Conservation (phyloP, 1,140 invertebrate species). For the Diploscapter pachys region DNA sequence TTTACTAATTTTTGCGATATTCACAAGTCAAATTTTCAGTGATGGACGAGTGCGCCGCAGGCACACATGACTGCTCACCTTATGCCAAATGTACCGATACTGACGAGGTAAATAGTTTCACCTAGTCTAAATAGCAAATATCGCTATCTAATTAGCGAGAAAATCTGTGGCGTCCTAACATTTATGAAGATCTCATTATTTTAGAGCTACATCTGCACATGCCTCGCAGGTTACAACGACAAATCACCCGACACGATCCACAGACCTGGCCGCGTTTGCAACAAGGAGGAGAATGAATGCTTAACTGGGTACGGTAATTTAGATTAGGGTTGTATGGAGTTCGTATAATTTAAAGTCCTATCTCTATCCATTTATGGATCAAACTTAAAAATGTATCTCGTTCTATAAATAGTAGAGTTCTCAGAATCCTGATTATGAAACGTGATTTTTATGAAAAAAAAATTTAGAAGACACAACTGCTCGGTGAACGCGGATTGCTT, state of each 20-base stretch:
- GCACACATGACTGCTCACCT: slow-evolving; percentile 51
- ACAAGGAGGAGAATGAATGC: neutral
- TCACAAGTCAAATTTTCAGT: slow-evolving; percentile 37
- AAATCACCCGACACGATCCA: slow-evolving; percentile 50
- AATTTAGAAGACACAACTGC: slow-evolving; percentile 48
- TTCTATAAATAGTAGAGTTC: too few relatives aligned
- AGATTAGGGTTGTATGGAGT: neutral
- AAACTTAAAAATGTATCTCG: too few relatives aligned
- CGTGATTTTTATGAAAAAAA: too few relatives aligned
- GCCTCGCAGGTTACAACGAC: slow-evolving; percentile 52
- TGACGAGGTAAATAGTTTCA: slow-evolving; percentile 38
- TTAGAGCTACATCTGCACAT: slow-evolving; percentile 38
- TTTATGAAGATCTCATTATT: too few relatives aligned
- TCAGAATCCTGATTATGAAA: too few relatives aligned
- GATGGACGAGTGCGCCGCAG: slow-evolving; percentile 50
- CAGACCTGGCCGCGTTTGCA: slow-evolving; percentile 49
- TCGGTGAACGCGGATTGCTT: slow-evolving; percentile 58
- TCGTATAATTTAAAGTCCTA: too few relatives aligned
- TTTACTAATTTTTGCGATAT: too few relatives aligned
- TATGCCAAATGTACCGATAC: slow-evolving; percentile 54
- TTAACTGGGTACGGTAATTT: neutral
- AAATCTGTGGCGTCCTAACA: too few relatives aligned
- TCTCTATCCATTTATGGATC: too few relatives aligned
- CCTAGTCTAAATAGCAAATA: too few relatives aligned
- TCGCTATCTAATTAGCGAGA: too few relatives aligned